phyloP scores from a whole-genome alignment of 2,113 vertebrate genomes.

The Cavia porcellus region DNA sequence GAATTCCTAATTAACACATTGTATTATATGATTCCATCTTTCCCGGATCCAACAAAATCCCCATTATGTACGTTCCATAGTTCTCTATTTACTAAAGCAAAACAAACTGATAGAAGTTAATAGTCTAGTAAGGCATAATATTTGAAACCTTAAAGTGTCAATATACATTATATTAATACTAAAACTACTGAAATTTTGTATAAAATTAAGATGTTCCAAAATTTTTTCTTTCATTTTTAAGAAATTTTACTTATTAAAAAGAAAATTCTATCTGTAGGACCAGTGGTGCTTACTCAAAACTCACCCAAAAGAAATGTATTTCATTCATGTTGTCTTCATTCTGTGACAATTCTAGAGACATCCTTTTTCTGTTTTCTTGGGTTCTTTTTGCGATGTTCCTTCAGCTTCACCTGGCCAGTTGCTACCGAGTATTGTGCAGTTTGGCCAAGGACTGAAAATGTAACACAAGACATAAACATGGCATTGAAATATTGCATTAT shows the following conservation, averaged over 20 bases:
- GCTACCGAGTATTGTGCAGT: neutral
- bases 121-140: neutral
- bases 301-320: slow-evolving; percentile 32
- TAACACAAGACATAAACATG: neutral
- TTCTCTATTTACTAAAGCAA: neutral
- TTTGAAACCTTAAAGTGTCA: neutral
- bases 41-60: neutral
- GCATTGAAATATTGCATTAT: slow-evolving; percentile 40
- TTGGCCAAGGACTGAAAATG: neutral
- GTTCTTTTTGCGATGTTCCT: neutral
- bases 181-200: neutral
- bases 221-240: slow-evolving; percentile 22
- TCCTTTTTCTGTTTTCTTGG: slow-evolving; percentile 4
- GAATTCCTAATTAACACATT: neutral
- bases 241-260: neutral
- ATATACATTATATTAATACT: neutral
- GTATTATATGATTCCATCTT: neutral
- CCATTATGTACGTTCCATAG: neutral
- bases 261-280: neutral
- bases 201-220: neutral
- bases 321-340: neutral
- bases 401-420: slow-evolving; percentile 19
- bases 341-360: neutral
- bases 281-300: neutral
- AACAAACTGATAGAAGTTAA: neutral